A percentile compares a stretch with the other conserved stretches of the same genome.
Evolutionary conservation across 2,888 invertebrate species (phyloP).

Genomic region (Erebia epiphron): DNA sequence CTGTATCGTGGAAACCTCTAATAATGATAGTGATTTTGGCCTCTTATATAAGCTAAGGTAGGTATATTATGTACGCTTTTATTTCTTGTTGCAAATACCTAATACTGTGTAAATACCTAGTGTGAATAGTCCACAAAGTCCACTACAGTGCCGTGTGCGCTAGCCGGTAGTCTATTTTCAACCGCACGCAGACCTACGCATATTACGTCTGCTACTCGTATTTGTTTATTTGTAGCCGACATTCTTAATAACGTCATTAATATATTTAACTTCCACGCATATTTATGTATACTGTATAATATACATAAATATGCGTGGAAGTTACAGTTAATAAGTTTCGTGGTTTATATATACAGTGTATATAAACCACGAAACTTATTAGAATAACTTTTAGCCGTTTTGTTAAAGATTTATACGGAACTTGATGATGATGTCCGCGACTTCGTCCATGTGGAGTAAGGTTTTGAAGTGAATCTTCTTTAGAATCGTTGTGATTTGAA

Average conservation of each 20-base stretch:
- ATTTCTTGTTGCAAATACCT: not conserved
- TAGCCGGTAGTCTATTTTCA: slow-evolving; percentile 56
- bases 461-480: too few relatives aligned
- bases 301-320: too few relatives aligned
- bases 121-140: slow-evolving; percentile 7
- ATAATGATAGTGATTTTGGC: too few relatives aligned
- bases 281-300: not conserved
- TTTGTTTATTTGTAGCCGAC: slow-evolving; percentile 61
- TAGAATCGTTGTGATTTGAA: too few relatives aligned
- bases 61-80: too few relatives aligned
- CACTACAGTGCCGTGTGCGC: slow-evolving; percentile 31
- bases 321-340: too few relatives aligned
- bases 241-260: slow-evolving; percentile 48
- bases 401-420: not conserved
- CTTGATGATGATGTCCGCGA: too few relatives aligned
- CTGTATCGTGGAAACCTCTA: too few relatives aligned
- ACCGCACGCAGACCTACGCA: slow-evolving; percentile 58
- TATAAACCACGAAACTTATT: not conserved
- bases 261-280: slow-evolving; percentile 5
- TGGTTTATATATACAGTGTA: too few relatives aligned
- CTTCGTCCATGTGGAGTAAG: too few relatives aligned
- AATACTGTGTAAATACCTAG: not conserved
- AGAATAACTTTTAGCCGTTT: not conserved
- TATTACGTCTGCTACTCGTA: slow-evolving; percentile 61
- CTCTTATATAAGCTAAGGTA: too few relatives aligned